Percentiles rank a stretch among this genome's conserved stretches.
Evolutionary conservation across 2,113 vertebrate genomes (phyloP).

Genomic region (Corythornis cristatus): DNA sequence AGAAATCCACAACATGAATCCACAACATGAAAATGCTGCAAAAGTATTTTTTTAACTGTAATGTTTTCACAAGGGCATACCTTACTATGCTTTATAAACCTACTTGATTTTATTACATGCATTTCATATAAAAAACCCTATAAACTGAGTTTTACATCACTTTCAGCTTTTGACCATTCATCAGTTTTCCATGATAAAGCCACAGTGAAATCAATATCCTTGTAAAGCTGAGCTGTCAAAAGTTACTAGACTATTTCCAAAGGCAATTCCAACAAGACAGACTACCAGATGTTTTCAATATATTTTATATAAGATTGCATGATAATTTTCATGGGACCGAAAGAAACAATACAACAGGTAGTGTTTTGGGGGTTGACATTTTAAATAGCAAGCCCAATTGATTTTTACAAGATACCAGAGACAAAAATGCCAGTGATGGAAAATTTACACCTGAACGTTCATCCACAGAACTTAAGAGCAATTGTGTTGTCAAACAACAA

Average conservation of each 20-base stretch:
- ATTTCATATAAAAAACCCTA: constrained; percentile 48
- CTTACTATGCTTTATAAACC: constrained; percentile 53
- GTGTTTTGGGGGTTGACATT: constrained; percentile 30
- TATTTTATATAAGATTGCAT: constrained; percentile 53
- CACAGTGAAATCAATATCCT: constrained; percentile 58
- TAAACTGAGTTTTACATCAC: constrained; percentile 42
- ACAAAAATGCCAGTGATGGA: constrained; percentile 34
- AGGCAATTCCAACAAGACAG: constrained; percentile 61
- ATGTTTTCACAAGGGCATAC: constrained; percentile 30
- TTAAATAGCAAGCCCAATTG: constrained; percentile 45
- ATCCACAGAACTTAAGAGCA: not conserved
- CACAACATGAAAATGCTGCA: not conserved
- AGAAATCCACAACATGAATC: not conserved
- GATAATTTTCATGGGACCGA: constrained; percentile 34
- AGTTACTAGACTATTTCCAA: constrained; percentile 69
- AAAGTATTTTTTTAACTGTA: not conserved
- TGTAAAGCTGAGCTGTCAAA: constrained; percentile 65
- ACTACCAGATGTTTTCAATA: constrained; percentile 63
- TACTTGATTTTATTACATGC: constrained; percentile 47
- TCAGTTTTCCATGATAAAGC: constrained; percentile 62
- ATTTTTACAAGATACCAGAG: constrained; percentile 46
- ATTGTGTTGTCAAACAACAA: constrained; percentile 13
- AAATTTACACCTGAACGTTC: constrained; percentile 30
- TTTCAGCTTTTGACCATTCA: constrained; percentile 57
- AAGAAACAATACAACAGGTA: constrained; percentile 56